Percentiles rank a stretch among this genome's conserved stretches.
phyloP scores from a whole-genome alignment of 2,797 vertebrate species.

The Parambassis ranga region DNA sequence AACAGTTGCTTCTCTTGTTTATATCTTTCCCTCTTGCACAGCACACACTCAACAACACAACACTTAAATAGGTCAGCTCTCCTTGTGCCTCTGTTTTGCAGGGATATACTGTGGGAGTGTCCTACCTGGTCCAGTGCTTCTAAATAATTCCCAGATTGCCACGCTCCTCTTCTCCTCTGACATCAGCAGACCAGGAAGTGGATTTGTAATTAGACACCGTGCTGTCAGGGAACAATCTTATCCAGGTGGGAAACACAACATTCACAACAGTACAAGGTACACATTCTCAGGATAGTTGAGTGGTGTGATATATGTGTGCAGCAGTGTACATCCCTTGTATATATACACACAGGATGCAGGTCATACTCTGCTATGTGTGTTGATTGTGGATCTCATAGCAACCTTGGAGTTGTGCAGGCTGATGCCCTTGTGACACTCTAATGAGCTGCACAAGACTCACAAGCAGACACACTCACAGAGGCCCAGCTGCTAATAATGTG shows the following conservation, averaged over 20 bases:
- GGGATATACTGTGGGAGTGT: slow-evolving; percentile 81
- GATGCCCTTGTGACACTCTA: slow-evolving; percentile 39
- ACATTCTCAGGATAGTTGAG: not conserved
- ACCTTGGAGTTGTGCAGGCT: not conserved
- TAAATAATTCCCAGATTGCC: slow-evolving; percentile 74
- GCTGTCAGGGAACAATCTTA: slow-evolving; percentile 63
- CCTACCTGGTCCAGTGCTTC: slow-evolving; percentile 69
- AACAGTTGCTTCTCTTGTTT: too few relatives aligned
- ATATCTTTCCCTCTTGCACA: accelerated
- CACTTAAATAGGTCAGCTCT: not conserved
- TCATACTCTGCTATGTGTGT: not conserved
- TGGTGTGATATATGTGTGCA: too few relatives aligned
- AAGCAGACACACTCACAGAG: not conserved
- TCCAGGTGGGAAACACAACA: slow-evolving; percentile 71
- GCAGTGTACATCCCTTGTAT: too few relatives aligned
- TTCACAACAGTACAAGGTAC: not conserved
- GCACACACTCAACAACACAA: too few relatives aligned
- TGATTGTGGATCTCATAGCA: not conserved
- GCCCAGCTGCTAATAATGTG: not conserved
- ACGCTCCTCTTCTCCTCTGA: slow-evolving; percentile 85
- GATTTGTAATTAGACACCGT: slow-evolving; percentile 80
- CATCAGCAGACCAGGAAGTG: slow-evolving; percentile 69
- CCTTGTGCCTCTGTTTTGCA: slow-evolving; percentile 41
- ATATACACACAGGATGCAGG: accelerated
- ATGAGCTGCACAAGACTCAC: slow-evolving; percentile 35